Conservation (phyloP, 2,113 vertebrate species). For the Thalassoma bifasciatum region DNA sequence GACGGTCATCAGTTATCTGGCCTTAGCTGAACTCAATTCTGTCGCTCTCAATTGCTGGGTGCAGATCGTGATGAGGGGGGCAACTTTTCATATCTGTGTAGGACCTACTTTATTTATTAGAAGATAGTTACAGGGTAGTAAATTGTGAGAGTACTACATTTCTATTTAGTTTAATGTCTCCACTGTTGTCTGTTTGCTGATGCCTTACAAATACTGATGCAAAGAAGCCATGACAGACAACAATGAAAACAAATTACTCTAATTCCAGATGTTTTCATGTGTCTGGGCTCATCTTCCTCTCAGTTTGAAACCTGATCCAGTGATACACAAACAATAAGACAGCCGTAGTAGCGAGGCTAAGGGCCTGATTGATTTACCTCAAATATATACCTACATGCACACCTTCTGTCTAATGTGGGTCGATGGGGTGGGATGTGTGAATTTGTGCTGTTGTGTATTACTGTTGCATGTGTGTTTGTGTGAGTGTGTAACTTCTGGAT, state of each 20-base stretch:
- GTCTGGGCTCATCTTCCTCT: not conserved
- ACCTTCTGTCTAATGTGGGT: conserved; percentile 27
- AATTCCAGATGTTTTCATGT: conserved; percentile 10
- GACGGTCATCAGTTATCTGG: not conserved
- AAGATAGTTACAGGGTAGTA: too few relatives aligned
- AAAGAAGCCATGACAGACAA: conserved; percentile 9
- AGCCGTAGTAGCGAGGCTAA: not conserved
- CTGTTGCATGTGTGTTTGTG: not conserved
- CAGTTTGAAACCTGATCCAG: not conserved
- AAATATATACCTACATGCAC: conserved; percentile 22
- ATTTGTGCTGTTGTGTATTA: conserved; percentile 5
- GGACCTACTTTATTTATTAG: too few relatives aligned
- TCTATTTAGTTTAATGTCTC: not conserved
- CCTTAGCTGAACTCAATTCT: not conserved
- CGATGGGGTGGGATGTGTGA: conserved; percentile 7
- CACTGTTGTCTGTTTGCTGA: not conserved
- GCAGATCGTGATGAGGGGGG: not conserved
- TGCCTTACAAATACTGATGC: conserved; percentile 34
- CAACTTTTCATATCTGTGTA: not conserved
- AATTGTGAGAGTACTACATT: not conserved
- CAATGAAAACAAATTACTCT: conserved; percentile 19
- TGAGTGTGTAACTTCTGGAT: conserved; percentile 50
- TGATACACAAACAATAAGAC: conserved; percentile 1
- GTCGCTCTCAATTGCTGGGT: too few relatives aligned
- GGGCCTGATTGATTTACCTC: conserved; percentile 28